Evolutionary conservation across 2,113 vertebrate genomes (phyloP).

Genomic region (human): DNA sequence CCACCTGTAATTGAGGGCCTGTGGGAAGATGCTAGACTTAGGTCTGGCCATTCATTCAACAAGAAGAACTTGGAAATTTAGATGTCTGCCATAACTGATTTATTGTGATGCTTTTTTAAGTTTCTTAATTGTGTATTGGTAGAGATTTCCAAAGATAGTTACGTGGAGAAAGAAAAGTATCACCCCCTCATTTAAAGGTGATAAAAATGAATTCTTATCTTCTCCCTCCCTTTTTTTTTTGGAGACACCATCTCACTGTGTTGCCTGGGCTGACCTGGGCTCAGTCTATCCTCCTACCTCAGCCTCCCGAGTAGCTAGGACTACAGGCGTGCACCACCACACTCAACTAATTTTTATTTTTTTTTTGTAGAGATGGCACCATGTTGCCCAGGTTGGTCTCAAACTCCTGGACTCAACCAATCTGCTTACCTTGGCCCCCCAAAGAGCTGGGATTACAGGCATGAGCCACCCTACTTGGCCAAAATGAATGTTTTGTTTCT

Average conservation of each 20-base stretch:
- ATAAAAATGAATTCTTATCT: not conserved
- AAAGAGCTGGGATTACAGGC: no score
- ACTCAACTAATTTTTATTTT: not conserved
- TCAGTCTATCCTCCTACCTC: not conserved
- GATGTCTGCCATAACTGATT: not conserved
- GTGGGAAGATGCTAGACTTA: not conserved
- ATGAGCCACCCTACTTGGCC: no score
- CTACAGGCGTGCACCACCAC: not conserved
- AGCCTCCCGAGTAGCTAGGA: not conserved
- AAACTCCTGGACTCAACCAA: not conserved
- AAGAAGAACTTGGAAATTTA: slow-evolving; percentile 23
- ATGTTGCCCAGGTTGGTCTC: not conserved
- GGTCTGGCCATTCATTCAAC: not conserved
- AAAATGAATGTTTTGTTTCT: not conserved
- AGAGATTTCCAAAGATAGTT: slow-evolving; percentile 10
- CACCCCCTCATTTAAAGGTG: not conserved
- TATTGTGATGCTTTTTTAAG: not conserved
- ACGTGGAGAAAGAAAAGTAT: not conserved
- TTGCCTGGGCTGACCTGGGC: no score
- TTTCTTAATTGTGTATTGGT: not conserved
- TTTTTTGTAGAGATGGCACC: not conserved
- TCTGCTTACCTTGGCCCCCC: not conserved
- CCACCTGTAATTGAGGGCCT: not conserved
- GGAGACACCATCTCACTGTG: no score
- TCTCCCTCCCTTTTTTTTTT: no score